Evolutionary conservation across 2,113 vertebrate species (phyloP), one percentile per base, ranked within the genome.

Genomic region (Azemiops feae): DNA sequence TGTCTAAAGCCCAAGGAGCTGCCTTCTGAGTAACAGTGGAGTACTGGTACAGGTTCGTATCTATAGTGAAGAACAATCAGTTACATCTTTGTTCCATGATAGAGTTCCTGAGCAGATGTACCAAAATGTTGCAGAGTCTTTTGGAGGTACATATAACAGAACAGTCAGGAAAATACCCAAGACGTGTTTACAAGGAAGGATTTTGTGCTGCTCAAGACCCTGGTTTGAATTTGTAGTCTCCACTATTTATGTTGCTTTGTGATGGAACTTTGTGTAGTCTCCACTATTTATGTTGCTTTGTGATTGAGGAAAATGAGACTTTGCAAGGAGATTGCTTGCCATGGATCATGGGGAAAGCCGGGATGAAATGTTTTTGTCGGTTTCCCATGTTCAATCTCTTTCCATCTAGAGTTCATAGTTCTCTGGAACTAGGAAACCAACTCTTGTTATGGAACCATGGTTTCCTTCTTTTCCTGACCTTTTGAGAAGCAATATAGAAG

Each of bases 391-490:
- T 20, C 10, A n/a, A 52, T 27, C 11, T 89, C 23, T 5, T 2
- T 54, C 50, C 18, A 0, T 11, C 30, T 0, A 0, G 16, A 58
- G 57, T 57, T 52, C 43, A 43, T 27, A 3, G 60, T 53, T 34
- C 1, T 0, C 22, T 5, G 23, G 34, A 85, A n/a, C 0, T 0
- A 0, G 0, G 20, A 8, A 86, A 89, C 22, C 54, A 43, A 39
- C 5, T 87, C 23, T 39, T 34, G 14, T 34, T 64, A 87, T 9
- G 7, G n/a, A n/a, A 64, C 14, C 4, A 53, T 34, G 50, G 27
- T 91, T 88, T n/a, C 14, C n/a, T 45, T 27, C 20, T 43, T 47
- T 54, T 30, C 58, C 34, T 81, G 69, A 9, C 34, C 30, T 87
- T 39, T 30, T 7, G 5, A 6, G 9, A 34, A 55, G 25, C 30